Evolutionary conservation across 2,113 vertebrate genomes (phyloP).

Genomic region (Poicephalus gulielmi): DNA sequence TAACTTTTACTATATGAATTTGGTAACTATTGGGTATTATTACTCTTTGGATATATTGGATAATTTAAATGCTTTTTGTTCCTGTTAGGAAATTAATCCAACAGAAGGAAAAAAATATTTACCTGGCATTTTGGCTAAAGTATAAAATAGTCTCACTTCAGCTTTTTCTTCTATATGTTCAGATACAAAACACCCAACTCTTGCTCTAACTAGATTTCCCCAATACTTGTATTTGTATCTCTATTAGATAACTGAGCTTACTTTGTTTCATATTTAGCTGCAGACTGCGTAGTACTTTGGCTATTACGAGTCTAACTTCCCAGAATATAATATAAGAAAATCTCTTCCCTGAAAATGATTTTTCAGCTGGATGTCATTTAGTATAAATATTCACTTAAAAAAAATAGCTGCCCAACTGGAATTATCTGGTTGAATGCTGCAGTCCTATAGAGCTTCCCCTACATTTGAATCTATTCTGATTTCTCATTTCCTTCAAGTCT

Average conservation of each 20-base stretch:
- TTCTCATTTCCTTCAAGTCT: not conserved
- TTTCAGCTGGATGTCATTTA: not conserved
- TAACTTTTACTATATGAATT: not conserved
- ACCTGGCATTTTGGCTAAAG: not conserved
- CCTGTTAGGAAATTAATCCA: not conserved
- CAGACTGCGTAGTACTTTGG: not conserved
- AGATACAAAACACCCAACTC: not conserved
- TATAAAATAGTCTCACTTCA: not conserved
- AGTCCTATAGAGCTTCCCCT: not conserved
- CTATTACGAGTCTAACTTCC: constrained; percentile 17
- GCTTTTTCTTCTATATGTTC: not conserved
- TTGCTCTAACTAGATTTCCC: constrained; percentile 12
- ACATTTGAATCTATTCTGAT: not conserved
- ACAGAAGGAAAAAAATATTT: not conserved
- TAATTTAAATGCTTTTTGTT: not conserved
- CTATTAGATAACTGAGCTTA: constrained; percentile 25
- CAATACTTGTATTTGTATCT: constrained; percentile 34
- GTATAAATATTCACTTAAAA: not conserved
- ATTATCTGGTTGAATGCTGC: not conserved
- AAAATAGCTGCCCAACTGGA: not conserved
- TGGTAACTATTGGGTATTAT: not conserved
- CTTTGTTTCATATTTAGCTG: constrained; percentile 52
- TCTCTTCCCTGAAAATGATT: constrained; percentile 19
- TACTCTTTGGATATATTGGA: not conserved
- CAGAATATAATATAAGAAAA: constrained; percentile 23